These are phyloP conservation scores for Ptilonorhynchus violaceus DNA, from an alignment of 2,113 vertebrate species.

Conservation along the genomic window DNA sequence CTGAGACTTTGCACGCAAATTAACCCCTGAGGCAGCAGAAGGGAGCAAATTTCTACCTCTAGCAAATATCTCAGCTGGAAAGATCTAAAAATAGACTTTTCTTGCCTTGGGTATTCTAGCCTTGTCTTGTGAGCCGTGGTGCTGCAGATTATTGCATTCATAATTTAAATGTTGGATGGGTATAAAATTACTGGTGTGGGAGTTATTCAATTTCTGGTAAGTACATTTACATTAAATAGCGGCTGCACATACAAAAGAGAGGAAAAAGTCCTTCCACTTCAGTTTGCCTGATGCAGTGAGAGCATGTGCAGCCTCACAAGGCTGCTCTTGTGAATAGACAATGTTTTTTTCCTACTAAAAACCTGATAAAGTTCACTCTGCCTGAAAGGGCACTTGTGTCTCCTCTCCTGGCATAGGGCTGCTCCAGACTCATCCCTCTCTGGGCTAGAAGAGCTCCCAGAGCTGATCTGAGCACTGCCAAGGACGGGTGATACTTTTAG, in stretches of 20 bases:
- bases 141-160: constrained; percentile 34
- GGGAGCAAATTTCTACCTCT: neutral
- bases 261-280: constrained; percentile 1
- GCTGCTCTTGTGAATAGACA: neutral
- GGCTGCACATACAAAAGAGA: neutral
- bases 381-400: neutral
- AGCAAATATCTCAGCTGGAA: neutral
- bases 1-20: neutral
- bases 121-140: neutral
- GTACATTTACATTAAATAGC: constrained; percentile 27
- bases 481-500: neutral
- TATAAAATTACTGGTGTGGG: constrained; percentile 30
- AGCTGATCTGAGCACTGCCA: neutral
- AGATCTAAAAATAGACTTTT: constrained; percentile 37
- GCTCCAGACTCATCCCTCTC: neutral
- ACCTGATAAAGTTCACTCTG: neutral
- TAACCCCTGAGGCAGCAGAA: neutral
- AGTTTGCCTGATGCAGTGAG: neutral
- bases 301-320: neutral
- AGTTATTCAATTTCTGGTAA: constrained; percentile 29
- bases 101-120: neutral
- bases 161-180: constrained; percentile 40
- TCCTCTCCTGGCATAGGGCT: neutral
- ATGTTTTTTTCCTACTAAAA: neutral
- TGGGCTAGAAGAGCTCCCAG: neutral